Evolutionary conservation across 1,140 invertebrate genomes (phyloP).

Genomic region (Theocolax elegans): DNA sequence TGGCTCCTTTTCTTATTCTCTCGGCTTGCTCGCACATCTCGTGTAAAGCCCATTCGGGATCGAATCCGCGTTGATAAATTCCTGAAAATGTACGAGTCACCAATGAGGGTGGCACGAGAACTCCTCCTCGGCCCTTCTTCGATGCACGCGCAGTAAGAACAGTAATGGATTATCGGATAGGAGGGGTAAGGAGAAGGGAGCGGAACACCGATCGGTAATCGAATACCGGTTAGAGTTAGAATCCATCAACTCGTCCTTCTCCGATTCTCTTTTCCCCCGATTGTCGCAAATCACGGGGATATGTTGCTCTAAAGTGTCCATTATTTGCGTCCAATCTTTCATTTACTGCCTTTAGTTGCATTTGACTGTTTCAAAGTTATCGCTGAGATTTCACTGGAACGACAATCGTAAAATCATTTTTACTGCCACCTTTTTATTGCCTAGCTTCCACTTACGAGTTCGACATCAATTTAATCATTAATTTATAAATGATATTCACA

Average conservation of each 20-base stretch:
- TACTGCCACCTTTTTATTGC: no score
- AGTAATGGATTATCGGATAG: conserved; percentile 60
- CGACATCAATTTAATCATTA: no score
- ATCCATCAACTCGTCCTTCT: conserved; percentile 58
- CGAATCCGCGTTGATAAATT: conserved; percentile 61
- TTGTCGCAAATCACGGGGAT: no score
- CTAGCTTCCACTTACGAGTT: no score
- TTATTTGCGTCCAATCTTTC: neutral
- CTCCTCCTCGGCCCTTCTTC: conserved; percentile 16
- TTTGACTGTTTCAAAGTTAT: no score
- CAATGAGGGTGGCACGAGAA: conserved; percentile 36
- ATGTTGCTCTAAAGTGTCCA: neutral
- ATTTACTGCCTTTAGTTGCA: no score
- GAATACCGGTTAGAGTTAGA: conserved; percentile 63
- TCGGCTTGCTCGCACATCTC: conserved; percentile 42
- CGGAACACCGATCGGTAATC: conserved; percentile 54
- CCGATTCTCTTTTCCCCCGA: neutral
- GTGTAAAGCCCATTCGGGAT: conserved; percentile 55
- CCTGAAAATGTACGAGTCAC: conserved; percentile 57
- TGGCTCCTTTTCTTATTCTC: no score
- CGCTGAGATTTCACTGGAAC: no score
- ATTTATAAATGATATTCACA: no score
- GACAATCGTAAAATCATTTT: no score
- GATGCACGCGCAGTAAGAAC: neutral
- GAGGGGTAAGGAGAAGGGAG: conserved; percentile 27